Conservation (phyloP, 2,113 vertebrate genomes). For the Formicarius rufipectus region DNA sequence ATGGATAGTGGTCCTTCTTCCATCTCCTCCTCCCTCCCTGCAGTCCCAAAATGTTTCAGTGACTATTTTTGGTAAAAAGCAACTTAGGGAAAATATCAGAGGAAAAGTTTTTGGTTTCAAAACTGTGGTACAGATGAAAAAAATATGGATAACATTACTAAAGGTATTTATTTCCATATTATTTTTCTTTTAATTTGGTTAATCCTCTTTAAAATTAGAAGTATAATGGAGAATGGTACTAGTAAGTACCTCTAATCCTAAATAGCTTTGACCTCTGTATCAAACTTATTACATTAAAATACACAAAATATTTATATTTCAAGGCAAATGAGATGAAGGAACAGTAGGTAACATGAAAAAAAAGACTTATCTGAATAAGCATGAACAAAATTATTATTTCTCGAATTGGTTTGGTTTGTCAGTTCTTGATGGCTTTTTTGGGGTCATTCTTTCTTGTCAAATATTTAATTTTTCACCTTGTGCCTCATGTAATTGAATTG, state of each 20-base stretch:
- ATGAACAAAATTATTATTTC: background rate
- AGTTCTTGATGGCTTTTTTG: fast-evolving
- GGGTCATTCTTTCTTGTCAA: background rate
- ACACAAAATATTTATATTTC: background rate
- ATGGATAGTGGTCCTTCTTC: background rate
- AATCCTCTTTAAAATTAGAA: background rate
- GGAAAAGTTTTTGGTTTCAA: background rate
- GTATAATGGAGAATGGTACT: background rate
- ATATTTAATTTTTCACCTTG: background rate
- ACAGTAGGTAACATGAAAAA: background rate
- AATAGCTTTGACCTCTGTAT: background rate
- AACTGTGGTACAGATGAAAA: background rate
- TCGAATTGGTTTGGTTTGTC: background rate
- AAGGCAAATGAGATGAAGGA: background rate
- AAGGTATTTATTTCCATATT: background rate
- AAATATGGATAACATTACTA: background rate
- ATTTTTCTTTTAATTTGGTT: background rate
- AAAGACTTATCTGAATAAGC: background rate
- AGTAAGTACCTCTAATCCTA: background rate
- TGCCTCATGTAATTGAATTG: background rate
- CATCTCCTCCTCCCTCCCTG: background rate
- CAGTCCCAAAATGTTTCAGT: background rate
- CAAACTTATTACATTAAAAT: background rate
- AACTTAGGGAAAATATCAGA: background rate
- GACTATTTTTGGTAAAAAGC: background rate